Evolutionary conservation across 2,113 vertebrate species (phyloP).

Genomic region (Macquaria australasica): DNA sequence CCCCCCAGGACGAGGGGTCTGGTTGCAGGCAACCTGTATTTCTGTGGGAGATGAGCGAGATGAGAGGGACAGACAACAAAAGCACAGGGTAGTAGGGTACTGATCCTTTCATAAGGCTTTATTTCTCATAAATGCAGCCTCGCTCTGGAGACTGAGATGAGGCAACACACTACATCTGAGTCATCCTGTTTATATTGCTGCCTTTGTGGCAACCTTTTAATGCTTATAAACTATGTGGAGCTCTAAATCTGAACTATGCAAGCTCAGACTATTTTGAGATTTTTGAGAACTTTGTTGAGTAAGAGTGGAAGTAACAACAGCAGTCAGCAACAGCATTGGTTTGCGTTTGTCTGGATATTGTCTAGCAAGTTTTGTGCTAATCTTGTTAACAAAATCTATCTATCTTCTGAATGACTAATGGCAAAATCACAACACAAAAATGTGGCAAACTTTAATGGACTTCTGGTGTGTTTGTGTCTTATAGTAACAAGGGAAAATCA

Average conservation of each 20-base stretch:
- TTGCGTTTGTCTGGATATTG: background rate
- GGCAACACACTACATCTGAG: conserved; percentile 37
- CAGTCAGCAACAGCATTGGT: background rate
- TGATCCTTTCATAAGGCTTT: conserved; percentile 52
- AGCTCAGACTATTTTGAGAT: background rate
- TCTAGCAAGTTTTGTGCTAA: too few relatives aligned
- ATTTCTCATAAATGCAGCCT: conserved; percentile 42
- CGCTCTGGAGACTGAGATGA: conserved; percentile 22
- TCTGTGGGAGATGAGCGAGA: conserved; percentile 32
- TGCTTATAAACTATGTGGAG: background rate
- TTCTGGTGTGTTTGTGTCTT: background rate
- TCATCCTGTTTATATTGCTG: conserved; percentile 29
- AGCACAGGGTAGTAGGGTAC: conserved; percentile 14
- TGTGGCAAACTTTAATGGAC: background rate
- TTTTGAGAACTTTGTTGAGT: conserved; percentile 6
- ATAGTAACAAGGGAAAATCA: background rate
- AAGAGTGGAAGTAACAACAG: background rate
- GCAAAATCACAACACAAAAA: background rate
- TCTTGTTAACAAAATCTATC: background rate
- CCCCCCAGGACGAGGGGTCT: conserved; percentile 47
- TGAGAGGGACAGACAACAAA: conserved; percentile 35
- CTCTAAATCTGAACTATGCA: conserved; percentile 14
- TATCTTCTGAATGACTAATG: background rate
- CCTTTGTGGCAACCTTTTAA: conserved; percentile 30
- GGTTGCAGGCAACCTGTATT: conserved; percentile 32